Conservation (phyloP, 37 sponge, comb jelly and placozoan genomes). For the Theonella swinhoei region DNA sequence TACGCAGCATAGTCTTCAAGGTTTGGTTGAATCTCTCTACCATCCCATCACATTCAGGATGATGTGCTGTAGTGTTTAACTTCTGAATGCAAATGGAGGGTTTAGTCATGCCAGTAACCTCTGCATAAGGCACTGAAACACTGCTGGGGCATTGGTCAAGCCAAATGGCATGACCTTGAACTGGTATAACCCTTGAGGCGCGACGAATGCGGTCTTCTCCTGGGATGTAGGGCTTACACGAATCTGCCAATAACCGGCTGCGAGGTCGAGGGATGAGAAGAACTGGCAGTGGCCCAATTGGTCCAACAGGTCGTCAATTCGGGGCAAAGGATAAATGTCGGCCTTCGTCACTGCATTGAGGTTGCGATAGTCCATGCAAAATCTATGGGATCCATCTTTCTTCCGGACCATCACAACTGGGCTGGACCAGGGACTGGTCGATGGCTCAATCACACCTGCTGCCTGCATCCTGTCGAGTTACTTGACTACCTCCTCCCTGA, state of each 20-base stretch:
- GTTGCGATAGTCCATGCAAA: neutral
- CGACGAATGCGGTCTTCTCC: neutral
- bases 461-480: neutral
- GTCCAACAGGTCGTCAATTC: neutral
- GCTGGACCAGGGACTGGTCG: neutral
- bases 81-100: conserved; percentile 5
- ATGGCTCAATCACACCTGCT: neutral
- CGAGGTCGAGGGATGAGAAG: neutral
- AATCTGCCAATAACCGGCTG: conserved; percentile 1
- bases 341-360: neutral
- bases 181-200: neutral
- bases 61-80: conserved; percentile 43
- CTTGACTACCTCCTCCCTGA: neutral
- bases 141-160: neutral
- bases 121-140: neutral
- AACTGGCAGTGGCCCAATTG: neutral
- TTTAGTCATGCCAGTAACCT: neutral
- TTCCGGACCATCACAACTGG: neutral
- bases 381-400: neutral
- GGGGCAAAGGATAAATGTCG: neutral
- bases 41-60: conserved; percentile 35
- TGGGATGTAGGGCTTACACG: neutral
- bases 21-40: conserved; percentile 42
- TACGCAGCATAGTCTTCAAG: conserved; percentile 16
- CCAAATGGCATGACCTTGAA: neutral